A percentile compares a stretch with the other conserved stretches of the same genome.
These are phyloP conservation scores for Tinamus guttatus DNA, from an alignment of 2,113 vertebrate species.

Conservation along the genomic window DNA sequence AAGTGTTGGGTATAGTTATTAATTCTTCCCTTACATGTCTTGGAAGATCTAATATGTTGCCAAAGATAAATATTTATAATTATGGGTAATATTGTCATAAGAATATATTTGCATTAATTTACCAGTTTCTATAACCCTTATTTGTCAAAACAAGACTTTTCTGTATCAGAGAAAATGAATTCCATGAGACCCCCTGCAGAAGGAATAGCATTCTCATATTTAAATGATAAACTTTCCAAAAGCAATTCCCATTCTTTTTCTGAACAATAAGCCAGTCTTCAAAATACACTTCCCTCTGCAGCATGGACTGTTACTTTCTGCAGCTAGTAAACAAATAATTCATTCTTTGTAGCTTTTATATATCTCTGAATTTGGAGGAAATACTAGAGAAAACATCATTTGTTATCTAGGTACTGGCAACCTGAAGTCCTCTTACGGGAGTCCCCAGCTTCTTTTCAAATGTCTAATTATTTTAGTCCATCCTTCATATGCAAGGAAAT, in stretches of 20 bases:
- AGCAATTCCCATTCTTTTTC: neutral
- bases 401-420: neutral
- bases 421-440: neutral
- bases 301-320: neutral
- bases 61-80: neutral
- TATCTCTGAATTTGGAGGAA: neutral
- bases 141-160: slow-evolving; percentile 3
- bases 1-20: neutral
- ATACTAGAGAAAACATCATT: neutral
- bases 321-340: neutral
- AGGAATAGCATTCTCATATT: neutral
- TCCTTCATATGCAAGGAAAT: neutral
- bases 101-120: neutral
- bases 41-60: neutral
- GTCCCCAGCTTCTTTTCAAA: neutral
- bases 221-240: neutral
- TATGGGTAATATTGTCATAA: neutral
- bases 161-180: neutral
- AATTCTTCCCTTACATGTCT: neutral
- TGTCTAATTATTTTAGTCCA: neutral
- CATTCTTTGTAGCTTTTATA: neutral
- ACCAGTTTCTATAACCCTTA: neutral
- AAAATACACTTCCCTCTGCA: neutral
- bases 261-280: neutral
- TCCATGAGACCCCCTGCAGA: neutral